Evolutionary conservation across 2,113 vertebrate genomes (phyloP).

Genomic region (Alligator mississippiensis): DNA sequence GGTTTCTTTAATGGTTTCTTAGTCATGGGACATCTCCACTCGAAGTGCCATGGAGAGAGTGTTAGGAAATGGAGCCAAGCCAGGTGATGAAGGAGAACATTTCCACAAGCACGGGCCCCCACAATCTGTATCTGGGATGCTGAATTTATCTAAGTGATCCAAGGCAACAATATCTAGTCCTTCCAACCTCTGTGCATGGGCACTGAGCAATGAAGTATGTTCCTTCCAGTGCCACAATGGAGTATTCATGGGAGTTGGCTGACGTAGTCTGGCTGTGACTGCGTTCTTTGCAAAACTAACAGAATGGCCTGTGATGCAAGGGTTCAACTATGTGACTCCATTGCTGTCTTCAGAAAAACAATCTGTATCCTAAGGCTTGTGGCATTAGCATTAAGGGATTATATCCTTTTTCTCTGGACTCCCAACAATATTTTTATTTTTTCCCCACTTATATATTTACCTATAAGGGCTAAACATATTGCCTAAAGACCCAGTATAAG

Average conservation of each 20-base stretch:
- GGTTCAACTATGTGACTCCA: background rate
- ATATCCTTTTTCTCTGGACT: background rate
- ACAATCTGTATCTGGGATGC: background rate
- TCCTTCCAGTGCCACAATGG: background rate
- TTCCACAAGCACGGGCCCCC: background rate
- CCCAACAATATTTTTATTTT: background rate
- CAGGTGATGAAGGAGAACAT: background rate
- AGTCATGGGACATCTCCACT: background rate
- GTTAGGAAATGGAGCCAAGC: background rate
- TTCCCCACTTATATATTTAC: background rate
- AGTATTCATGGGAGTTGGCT: background rate
- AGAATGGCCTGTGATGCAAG: background rate
- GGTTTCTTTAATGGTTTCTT: background rate
- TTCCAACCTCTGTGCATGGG: background rate
- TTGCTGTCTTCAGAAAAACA: background rate
- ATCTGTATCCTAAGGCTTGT: background rate
- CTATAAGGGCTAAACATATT: background rate
- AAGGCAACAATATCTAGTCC: background rate
- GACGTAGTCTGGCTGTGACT: background rate
- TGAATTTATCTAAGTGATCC: background rate
- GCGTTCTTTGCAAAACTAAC: background rate
- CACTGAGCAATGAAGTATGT: background rate
- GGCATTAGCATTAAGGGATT: background rate
- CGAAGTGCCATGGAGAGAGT: background rate
- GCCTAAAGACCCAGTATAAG: background rate